phyloP scores from a whole-genome alignment of 2,113 vertebrate species.

The Leptodactylus fuscus region DNA sequence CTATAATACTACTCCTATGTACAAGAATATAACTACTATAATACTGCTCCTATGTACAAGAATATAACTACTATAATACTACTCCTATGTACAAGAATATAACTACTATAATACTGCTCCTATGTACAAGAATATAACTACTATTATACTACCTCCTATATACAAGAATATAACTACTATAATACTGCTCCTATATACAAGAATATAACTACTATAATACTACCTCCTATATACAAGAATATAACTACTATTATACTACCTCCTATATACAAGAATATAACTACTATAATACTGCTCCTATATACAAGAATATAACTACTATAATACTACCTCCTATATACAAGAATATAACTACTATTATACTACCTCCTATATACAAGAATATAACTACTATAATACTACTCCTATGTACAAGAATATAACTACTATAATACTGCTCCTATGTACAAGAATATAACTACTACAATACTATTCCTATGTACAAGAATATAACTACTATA shows the following conservation, averaged over 20 bases:
- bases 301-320: too few relatives aligned
- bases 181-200: too few relatives aligned
- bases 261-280: not conserved
- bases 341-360: not conserved
- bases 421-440: too few relatives aligned
- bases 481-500: not conserved
- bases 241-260: constrained; percentile 1
- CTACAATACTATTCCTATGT: too few relatives aligned
- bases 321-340: not conserved
- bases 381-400: too few relatives aligned
- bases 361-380: too few relatives aligned
- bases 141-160: not conserved
- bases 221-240: not conserved
- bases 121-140: not conserved
- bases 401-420: too few relatives aligned
- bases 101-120: too few relatives aligned
- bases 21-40: not conserved
- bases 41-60: not conserved
- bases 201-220: too few relatives aligned
- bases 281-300: not conserved
- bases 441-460: too few relatives aligned
- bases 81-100: not conserved
- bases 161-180: not conserved
- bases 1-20: not conserved
- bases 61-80: constrained; percentile 1